A percentile compares a stretch with the other conserved stretches of the same genome.
Evolutionary conservation across 1,140 invertebrate species (phyloP).

Genomic region (Diachasmimorpha longicaudata): DNA sequence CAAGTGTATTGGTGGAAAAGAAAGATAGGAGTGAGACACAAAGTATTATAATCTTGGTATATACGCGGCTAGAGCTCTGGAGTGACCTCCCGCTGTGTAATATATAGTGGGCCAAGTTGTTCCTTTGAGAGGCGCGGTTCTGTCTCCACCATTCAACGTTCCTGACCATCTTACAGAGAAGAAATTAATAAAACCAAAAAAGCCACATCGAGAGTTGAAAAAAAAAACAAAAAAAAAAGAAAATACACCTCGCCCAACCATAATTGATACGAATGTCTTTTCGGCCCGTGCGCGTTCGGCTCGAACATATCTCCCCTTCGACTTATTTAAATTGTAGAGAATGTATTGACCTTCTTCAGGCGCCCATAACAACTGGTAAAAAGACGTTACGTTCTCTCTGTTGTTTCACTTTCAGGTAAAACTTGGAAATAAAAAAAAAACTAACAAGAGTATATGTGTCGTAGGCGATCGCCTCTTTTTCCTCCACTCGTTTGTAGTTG

Average conservation of each 20-base stretch:
- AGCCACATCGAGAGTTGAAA: neutral
- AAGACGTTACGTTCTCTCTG: neutral
- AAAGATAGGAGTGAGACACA: slow-evolving; percentile 20
- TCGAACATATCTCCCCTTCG: slow-evolving; percentile 41
- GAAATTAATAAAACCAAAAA: neutral
- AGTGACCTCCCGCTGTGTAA: slow-evolving; percentile 49
- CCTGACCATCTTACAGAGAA: slow-evolving; percentile 3
- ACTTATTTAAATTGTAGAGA: slow-evolving; percentile 24
- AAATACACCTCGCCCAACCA: slow-evolving; percentile 44
- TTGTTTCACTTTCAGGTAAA: neutral
- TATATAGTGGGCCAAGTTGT: slow-evolving; percentile 51
- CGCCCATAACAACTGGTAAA: neutral
- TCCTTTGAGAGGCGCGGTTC: slow-evolving; percentile 45
- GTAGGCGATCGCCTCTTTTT: neutral
- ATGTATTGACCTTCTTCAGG: neutral
- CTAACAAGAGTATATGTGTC: neutral
- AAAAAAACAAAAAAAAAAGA: neutral
- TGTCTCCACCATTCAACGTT: slow-evolving; percentile 38
- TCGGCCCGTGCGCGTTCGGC: slow-evolving; percentile 37
- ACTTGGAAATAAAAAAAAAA: neutral
- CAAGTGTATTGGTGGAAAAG: slow-evolving; percentile 16
- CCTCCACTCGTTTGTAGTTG: neutral
- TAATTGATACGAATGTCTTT: slow-evolving; percentile 64
- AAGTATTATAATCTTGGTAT: slow-evolving; percentile 15
- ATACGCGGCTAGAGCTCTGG: slow-evolving; percentile 33